Conservation (phyloP, 2,113 vertebrate genomes). For the human region DNA sequence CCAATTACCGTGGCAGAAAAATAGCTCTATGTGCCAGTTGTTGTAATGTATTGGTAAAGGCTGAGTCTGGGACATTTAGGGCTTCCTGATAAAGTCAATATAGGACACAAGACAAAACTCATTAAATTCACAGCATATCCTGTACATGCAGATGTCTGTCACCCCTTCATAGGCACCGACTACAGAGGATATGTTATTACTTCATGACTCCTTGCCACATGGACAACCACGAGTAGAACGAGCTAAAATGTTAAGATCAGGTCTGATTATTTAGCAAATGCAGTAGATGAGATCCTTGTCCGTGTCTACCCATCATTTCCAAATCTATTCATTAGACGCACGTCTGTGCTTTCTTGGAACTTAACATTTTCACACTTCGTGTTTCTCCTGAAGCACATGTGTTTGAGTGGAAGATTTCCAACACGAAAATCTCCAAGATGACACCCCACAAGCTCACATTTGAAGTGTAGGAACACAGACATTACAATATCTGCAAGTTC, state of each 20-base stretch:
- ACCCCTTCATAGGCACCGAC: neutral
- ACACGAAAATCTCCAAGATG: conserved; percentile 2
- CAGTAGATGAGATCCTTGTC: neutral
- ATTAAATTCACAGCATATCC: neutral
- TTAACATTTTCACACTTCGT: neutral
- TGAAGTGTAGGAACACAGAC: neutral
- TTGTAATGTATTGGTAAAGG: neutral
- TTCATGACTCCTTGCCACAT: neutral
- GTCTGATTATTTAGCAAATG: neutral
- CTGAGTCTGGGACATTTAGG: too few species aligned
- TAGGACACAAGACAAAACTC: neutral
- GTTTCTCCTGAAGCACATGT: conserved; percentile 10
- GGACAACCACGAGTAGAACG: rapidly evolving
- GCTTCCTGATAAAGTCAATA: neutral
- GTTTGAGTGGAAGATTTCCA: conserved; percentile 34
- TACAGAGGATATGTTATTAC: rapidly evolving
- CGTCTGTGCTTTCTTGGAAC: conserved; percentile 33
- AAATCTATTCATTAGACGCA: neutral
- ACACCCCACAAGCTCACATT: neutral
- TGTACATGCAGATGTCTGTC: rapidly evolving
- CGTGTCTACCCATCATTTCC: neutral
- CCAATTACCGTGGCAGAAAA: neutral
- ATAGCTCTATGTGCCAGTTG: too few species aligned
- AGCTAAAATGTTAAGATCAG: neutral
- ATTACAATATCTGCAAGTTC: neutral